Evolutionary conservation across 2,888 invertebrate species (phyloP).

Genomic region (Busseola fusca): DNA sequence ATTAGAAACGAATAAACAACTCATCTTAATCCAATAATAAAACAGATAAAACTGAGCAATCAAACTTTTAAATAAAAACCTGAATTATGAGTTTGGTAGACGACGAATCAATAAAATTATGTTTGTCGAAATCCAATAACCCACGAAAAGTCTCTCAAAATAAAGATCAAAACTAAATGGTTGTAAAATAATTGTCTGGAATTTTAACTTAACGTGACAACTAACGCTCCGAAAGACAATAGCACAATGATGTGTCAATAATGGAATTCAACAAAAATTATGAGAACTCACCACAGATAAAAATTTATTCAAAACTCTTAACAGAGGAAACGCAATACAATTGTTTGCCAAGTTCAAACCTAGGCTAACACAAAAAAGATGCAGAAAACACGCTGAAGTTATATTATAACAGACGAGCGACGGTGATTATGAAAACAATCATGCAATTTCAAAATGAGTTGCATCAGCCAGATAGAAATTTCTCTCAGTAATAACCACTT

Average conservation of each 20-base stretch:
- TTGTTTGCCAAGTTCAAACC: slow-evolving; percentile 17
- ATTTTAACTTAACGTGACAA: slow-evolving; percentile 49
- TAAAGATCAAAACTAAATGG: neutral
- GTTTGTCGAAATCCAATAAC: neutral
- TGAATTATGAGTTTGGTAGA: neutral
- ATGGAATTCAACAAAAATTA: slow-evolving; percentile 34
- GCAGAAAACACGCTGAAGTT: slow-evolving; percentile 6
- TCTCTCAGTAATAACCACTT: slow-evolving; percentile 32
- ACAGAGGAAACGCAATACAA: slow-evolving; percentile 27
- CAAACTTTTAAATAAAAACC: slow-evolving; percentile 12
- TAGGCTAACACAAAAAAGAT: slow-evolving; percentile 13
- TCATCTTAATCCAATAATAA: slow-evolving; percentile 18
- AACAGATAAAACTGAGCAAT: slow-evolving; percentile 7
- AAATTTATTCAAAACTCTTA: slow-evolving; percentile 23
- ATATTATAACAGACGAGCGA: slow-evolving; percentile 16
- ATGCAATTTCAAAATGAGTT: slow-evolving; percentile 43
- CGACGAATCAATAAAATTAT: neutral
- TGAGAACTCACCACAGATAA: slow-evolving; percentile 32
- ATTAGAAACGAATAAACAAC: slow-evolving; percentile 23
- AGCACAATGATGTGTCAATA: slow-evolving; percentile 37
- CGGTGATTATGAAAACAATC: slow-evolving; percentile 39
- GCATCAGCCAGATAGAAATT: slow-evolving; percentile 53
- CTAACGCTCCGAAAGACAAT: slow-evolving; percentile 44
- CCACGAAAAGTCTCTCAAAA: neutral
- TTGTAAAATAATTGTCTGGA: slow-evolving; percentile 26